These are phyloP conservation scores for Dynastes maya DNA, from an alignment of 2,888 invertebrate species.

Conservation along the genomic window DNA sequence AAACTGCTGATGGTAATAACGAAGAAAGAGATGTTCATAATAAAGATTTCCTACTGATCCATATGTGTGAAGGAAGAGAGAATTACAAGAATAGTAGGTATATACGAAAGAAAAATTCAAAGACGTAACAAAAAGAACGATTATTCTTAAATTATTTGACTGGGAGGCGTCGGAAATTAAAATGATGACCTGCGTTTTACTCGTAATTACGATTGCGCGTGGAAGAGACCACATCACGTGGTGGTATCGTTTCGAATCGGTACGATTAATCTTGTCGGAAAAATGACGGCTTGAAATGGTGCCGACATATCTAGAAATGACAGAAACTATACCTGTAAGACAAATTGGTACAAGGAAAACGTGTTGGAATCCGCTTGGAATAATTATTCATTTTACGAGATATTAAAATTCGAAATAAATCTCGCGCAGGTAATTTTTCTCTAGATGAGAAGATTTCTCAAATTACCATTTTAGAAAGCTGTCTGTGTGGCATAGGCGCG, in stretches of 20 bases:
- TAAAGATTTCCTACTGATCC: not conserved
- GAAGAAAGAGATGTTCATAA: not conserved
- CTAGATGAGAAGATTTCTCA: too few species aligned
- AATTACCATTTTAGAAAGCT: too few species aligned
- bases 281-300: not conserved
- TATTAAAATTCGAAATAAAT: too few species aligned
- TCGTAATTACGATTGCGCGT: slow-evolving; percentile 12
- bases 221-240: not conserved
- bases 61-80: not conserved
- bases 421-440: too few species aligned
- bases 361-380: too few species aligned
- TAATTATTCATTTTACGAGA: too few species aligned
- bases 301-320: too few species aligned
- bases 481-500: too few species aligned
- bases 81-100: not conserved
- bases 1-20: slow-evolving; percentile 18
- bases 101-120: not conserved
- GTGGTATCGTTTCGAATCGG: slow-evolving; percentile 9
- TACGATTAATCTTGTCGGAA: not conserved
- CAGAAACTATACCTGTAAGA: too few species aligned
- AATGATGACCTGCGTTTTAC: slow-evolving; percentile 39
- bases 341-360: too few species aligned
- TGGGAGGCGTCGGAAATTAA: slow-evolving; percentile 33
- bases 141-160: slow-evolving; percentile 31
- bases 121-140: slow-evolving; percentile 16